Percentiles rank a stretch among this genome's conserved stretches.
These are phyloP conservation scores for Crocodylus rhombifer DNA, from an alignment of 2,797 vertebrate species.

Conservation along the genomic window DNA sequence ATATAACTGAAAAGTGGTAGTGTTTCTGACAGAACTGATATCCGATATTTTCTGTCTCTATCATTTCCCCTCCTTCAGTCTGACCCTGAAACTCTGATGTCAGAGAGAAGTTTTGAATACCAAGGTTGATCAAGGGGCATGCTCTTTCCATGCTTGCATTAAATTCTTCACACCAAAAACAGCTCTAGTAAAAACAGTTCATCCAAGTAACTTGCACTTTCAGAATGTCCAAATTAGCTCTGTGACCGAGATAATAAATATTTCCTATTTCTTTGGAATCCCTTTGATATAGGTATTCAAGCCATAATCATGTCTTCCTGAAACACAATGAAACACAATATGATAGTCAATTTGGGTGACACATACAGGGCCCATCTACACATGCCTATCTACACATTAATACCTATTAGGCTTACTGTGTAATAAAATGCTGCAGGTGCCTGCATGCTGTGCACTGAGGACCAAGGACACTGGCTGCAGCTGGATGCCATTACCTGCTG, in stretches of 20 bases:
- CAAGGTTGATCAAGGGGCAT: neutral
- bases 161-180: neutral
- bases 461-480: too few relatives aligned
- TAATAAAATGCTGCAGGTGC: too few relatives aligned
- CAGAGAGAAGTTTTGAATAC: neutral
- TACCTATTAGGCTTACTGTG: too few relatives aligned
- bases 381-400: too few relatives aligned
- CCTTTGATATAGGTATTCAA: constrained; percentile 35
- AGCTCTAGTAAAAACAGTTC: neutral
- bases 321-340: neutral
- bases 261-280: constrained; percentile 10
- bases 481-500: too few relatives aligned
- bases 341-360: constrained; percentile 32
- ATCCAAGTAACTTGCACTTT: neutral
- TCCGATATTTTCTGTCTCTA: neutral
- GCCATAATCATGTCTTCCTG: constrained; percentile 33
- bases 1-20: neutral
- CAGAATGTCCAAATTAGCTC: neutral
- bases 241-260: neutral
- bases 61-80: neutral
- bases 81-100: neutral
- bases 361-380: neutral
- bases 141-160: neutral
- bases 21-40: neutral
- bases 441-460: too few relatives aligned